Evolutionary conservation across 2,113 vertebrate genomes (phyloP), one percentile per base, ranked within the genome.

Genomic region (Zosterops pallidus): DNA sequence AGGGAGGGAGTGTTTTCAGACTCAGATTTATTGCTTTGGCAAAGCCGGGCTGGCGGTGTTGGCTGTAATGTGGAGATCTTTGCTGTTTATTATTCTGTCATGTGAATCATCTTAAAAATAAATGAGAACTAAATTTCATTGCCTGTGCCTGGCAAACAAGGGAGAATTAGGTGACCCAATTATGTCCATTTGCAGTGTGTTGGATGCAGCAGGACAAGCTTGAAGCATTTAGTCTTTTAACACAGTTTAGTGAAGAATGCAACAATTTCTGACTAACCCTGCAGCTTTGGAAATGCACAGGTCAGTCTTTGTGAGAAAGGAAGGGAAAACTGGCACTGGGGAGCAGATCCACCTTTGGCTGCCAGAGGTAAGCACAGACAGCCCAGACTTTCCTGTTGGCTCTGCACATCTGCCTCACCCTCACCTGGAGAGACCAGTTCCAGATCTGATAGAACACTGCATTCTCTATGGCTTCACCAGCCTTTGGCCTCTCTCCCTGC

Each of bases 101-200:
- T 60, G 52, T 84, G 94, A 94, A 79, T 93, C 49, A 25, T 69
- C 83, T 90, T 71, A 62, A 92, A 84, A 92, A 90, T 94, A 78
- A 92, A 93, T 62, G 79, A 90, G 90, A 93, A 68, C 25, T 90
- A 88, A 93, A 55, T 94, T 93, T 94, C 52, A 14, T 44, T 94
- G 76, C 69, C 41, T 81, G 0, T 42, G 69, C 41, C 44, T 92
- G 68, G 68, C 92, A 93, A 93, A 71, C 64, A 64, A 28, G 44
- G 76, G 74, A 74, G 92, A 93, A 94, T 75, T 47, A 75, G 93
- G 92, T 97, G 94, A 96, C 96, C 95, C 83, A 89, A 0, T 95
- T 97, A 56, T 82, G 83, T 95, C 81, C 83, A 14, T 89, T 92
- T 78, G 77, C 62, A 60, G 52, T 7, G 18, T 80, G 62, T 44